These are phyloP conservation scores for Rhagologus leucostigma DNA, from an alignment of 2,113 vertebrate species.

Conservation along the genomic window DNA sequence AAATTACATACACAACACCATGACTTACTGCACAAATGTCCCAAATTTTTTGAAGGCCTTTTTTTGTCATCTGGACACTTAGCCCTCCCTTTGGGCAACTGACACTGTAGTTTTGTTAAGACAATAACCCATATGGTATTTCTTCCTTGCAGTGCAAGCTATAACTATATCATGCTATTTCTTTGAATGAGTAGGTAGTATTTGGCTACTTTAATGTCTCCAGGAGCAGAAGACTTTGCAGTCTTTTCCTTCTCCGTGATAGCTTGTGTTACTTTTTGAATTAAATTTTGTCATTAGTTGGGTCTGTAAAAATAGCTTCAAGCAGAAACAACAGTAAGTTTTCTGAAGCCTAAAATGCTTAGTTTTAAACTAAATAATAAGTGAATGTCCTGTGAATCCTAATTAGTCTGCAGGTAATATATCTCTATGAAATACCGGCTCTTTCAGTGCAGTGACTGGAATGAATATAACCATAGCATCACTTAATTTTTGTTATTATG, in stretches of 20 bases:
- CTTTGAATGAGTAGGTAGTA: neutral
- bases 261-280: neutral
- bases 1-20: neutral
- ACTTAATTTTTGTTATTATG: neutral
- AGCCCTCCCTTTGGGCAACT: neutral
- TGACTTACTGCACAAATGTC: neutral
- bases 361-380: neutral
- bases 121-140: neutral
- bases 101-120: neutral
- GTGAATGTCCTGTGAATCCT: neutral
- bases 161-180: fast-evolving
- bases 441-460: neutral
- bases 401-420: neutral
- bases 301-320: neutral
- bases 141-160: neutral
- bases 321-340: neutral
- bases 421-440: neutral
- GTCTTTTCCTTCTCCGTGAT: neutral
- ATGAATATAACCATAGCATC: fast-evolving
- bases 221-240: neutral
- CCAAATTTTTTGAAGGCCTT: neutral
- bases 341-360: neutral
- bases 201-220: neutral
- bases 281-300: neutral
- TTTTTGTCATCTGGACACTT: neutral